These are phyloP conservation scores for Strix occidentalis DNA, from an alignment of 2,797 vertebrate species.

Conservation along the genomic window DNA sequence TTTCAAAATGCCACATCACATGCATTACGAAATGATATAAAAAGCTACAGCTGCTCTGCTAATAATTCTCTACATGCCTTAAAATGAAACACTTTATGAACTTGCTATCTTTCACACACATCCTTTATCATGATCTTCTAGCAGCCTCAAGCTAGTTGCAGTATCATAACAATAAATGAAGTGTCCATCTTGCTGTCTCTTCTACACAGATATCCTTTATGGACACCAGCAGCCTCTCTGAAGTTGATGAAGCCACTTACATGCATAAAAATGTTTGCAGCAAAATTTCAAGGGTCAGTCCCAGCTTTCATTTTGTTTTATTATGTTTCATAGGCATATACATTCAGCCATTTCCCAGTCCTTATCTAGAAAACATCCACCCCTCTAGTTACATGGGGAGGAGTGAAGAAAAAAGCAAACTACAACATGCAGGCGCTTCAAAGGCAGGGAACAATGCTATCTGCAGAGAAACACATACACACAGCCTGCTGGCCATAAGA, in stretches of 20 bases:
- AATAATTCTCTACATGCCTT: conserved; percentile 13
- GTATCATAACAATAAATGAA: not conserved
- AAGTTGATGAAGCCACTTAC: not conserved
- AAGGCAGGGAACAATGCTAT: conserved; percentile 6
- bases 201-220: not conserved
- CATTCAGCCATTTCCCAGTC: not conserved
- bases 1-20: conserved; percentile 34
- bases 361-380: not conserved
- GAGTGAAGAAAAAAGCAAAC: conserved; percentile 16
- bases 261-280: not conserved
- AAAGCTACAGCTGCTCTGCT: conserved; percentile 35
- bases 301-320: conserved; percentile 3
- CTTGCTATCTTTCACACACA: not conserved
- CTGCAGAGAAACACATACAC: conserved; percentile 14
- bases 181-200: conserved; percentile 2
- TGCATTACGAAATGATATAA: not conserved
- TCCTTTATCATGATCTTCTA: not conserved
- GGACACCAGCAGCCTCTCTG: not conserved
- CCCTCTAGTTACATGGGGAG: not conserved
- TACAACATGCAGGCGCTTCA: not conserved
- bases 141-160: not conserved
- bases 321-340: not conserved
- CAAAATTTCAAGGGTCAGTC: not conserved
- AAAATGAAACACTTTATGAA: conserved; percentile 35
- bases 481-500: not conserved